phyloP scores from a whole-genome alignment of 2,797 vertebrate genomes.

The Myotis planiceps region DNA sequence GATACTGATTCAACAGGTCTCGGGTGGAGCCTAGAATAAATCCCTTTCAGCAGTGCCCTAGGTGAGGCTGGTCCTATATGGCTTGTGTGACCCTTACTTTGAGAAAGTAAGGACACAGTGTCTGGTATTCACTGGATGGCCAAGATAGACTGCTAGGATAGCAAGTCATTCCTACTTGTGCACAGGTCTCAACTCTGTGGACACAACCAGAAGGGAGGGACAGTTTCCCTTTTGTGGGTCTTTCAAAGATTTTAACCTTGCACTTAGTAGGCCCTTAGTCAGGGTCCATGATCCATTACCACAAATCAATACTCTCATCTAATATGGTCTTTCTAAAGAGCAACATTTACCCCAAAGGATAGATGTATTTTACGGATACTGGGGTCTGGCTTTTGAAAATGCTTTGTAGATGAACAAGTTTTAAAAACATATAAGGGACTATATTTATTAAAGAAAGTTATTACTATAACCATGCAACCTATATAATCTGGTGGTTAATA shows the following conservation, averaged over 20 bases:
- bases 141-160: neutral
- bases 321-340: neutral
- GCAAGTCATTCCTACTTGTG: neutral
- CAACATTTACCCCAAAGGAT: neutral
- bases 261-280: neutral
- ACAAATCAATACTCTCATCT: neutral
- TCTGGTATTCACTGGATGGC: neutral
- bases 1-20: neutral
- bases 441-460: neutral
- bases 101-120: neutral
- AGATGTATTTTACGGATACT: neutral
- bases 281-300: neutral
- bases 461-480: neutral
- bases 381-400: slow-evolving; percentile 27
- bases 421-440: neutral
- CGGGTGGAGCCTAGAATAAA: neutral
- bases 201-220: neutral
- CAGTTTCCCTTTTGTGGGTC: neutral
- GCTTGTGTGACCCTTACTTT: neutral
- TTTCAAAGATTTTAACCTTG: neutral
- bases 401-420: neutral
- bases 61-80: neutral
- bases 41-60: neutral
- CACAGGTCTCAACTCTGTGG: neutral
- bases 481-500: neutral